Percentiles rank a stretch among this genome's conserved stretches.
Evolutionary conservation across 2,113 vertebrate species (phyloP).

Genomic region (Rhinichthys klamathensis): DNA sequence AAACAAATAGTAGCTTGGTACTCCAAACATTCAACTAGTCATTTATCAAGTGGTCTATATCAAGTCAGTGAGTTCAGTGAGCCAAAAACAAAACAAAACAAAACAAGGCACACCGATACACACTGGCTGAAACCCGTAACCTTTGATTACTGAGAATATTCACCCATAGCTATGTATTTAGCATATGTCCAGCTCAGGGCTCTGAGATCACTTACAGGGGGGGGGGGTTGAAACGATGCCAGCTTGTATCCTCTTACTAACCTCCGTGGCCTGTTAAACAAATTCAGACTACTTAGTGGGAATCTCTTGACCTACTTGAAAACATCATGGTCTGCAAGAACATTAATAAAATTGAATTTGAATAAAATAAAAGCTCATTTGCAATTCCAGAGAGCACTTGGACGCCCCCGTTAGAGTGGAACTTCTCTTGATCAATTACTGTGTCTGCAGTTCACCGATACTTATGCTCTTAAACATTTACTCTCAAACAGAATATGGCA

Average conservation of each 20-base stretch:
- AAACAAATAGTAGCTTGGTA: neutral
- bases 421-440: slow-evolving; percentile 45
- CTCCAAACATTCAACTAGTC: neutral
- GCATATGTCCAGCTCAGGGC: neutral
- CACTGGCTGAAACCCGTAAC: neutral
- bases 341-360: slow-evolving; percentile 42
- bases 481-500: slow-evolving; percentile 23
- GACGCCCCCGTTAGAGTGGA: slow-evolving; percentile 18
- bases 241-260: slow-evolving; percentile 26
- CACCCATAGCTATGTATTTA: neutral
- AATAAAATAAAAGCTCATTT: slow-evolving; percentile 40
- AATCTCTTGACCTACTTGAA: slow-evolving; percentile 41
- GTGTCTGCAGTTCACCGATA: slow-evolving; percentile 20
- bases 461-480: slow-evolving; percentile 33
- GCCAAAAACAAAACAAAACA: no score
- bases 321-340: slow-evolving; percentile 30
- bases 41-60: neutral
- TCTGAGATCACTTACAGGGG: neutral
- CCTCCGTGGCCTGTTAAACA: slow-evolving; percentile 19
- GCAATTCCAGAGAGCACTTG: slow-evolving; percentile 37
- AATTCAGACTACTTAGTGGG: slow-evolving; percentile 22
- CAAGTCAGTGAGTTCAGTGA: neutral
- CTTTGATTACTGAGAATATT: slow-evolving; percentile 10
- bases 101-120: neutral
- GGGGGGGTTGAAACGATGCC: neutral